Evolutionary conservation across 1,140 invertebrate species (phyloP).

Genomic region (Drosophila watanabei): DNA sequence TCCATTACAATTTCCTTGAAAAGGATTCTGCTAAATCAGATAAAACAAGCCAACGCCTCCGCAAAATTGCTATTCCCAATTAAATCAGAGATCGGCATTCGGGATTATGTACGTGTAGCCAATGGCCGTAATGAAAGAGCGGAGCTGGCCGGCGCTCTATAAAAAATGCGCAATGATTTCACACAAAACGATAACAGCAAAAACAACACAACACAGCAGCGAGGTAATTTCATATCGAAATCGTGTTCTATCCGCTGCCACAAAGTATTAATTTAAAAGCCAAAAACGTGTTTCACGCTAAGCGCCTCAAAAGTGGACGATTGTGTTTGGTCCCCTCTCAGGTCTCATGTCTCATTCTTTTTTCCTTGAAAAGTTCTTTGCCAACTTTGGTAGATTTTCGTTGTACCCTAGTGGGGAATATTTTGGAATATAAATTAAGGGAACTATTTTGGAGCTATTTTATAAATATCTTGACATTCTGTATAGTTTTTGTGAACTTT

Average conservation of each 20-base stretch:
- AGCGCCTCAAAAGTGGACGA: conserved; percentile 68
- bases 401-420: not conserved
- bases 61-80: conserved; percentile 40
- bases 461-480: not conserved
- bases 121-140: conserved; percentile 66
- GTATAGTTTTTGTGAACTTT: not conserved
- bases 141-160: conserved; percentile 33
- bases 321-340: conserved; percentile 11
- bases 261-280: conserved; percentile 78
- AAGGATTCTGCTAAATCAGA: conserved; percentile 25
- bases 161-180: conserved; percentile 72
- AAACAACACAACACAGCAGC: conserved; percentile 33
- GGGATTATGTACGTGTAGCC: conserved; percentile 31
- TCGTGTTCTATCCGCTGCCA: conserved; percentile 73
- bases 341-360: conserved; percentile 6
- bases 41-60: conserved; percentile 34
- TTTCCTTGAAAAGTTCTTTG: not conserved
- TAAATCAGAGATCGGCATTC: conserved; percentile 36
- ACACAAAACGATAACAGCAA: conserved; percentile 71
- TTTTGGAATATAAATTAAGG: no score
- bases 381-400: not conserved
- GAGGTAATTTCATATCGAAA: conserved; percentile 82
- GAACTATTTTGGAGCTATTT: not conserved
- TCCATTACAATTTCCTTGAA: not conserved
- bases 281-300: conserved; percentile 78